Evolutionary conservation across 2,113 vertebrate genomes (phyloP), one percentile per base, ranked within the genome.

Genomic region (Prochilodus magdalenae): DNA sequence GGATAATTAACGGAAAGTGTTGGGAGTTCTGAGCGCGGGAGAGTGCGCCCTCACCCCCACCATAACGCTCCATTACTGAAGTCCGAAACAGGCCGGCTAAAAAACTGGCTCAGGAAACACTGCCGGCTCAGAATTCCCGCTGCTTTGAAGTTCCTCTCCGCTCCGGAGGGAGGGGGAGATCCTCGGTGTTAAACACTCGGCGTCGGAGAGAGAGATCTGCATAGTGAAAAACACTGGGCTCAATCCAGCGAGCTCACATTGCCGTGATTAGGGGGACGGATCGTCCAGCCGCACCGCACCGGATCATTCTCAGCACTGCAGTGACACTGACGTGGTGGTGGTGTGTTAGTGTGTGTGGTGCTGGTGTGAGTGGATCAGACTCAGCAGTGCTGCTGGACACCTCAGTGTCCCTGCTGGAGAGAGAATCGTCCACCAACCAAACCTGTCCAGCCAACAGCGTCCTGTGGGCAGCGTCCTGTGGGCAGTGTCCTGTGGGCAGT

Each of bases 151-250:
- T 66, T 81, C 26, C 51, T 24, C 29, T 74, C 29, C 13, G 36
- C 6, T 44, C 60, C 10, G 57, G 4, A 15, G 12, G 57, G 24
- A n/a, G 4, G 57, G 57, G n/a, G 57, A 59, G 57, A 12, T 26
- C 22, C 57, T 60, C 57, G n/a, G 20, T 87, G 79, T 85, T 92
- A 91, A 90, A 90, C 89, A 77, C 82, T 81, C 18, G 57, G 80
- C 87, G 87, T 90, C 76, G 80, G 65, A 88, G 86, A 86, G 84
- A 29, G 29, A 67, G 85, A 84, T 86, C 80, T 67, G 76, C 75
- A 66, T 89, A 86, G 88, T 89, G 77, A 89, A 88, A 84, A 83
- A 83, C 47, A 74, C 49, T 24, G 60, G 49, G 44, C 53, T 74
- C 81, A 77, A 75, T 80, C 57, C 36, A 13, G 14, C 18, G 12